phyloP scores from a whole-genome alignment of 1,140 invertebrate genomes.

The Octopus sinensis region DNA sequence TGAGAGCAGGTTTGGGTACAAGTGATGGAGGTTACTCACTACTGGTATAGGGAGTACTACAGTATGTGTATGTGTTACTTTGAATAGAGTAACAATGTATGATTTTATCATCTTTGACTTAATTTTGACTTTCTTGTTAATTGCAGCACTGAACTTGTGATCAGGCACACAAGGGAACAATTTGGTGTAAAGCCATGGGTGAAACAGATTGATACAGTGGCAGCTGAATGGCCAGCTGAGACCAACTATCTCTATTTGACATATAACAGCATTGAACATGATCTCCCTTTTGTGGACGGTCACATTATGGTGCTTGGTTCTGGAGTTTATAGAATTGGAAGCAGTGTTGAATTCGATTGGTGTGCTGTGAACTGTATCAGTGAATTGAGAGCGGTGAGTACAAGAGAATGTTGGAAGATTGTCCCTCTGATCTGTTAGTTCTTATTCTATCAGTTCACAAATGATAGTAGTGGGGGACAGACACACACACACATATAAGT shows the following conservation, averaged over 20 bases:
- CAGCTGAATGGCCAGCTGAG: conserved; percentile 96
- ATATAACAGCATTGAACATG: conserved; percentile 86
- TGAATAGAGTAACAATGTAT: no score
- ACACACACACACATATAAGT: no score
- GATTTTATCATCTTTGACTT: no score
- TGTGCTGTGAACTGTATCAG: conserved; percentile 95
- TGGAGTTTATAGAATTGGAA: conserved; percentile 97
- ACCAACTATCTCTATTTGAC: conserved; percentile 98
- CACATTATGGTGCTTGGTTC: conserved; percentile 76
- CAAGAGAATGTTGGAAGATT: no score
- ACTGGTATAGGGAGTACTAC: no score
- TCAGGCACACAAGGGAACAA: conserved; percentile 55
- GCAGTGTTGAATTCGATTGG: conserved; percentile 99
- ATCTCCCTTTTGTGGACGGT: conserved; percentile 77
- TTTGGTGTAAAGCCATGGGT: conserved; percentile 75
- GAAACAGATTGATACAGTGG: conserved; percentile 98
- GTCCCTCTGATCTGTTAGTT: no score
- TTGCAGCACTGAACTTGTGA: conserved; percentile 58
- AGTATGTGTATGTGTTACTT: no score
- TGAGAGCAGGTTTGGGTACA: no score
- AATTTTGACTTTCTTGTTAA: conserved; percentile 22
- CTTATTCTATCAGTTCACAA: no score
- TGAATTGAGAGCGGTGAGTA: conserved; percentile 77
- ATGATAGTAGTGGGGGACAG: no score
- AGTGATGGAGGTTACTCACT: no score